These are phyloP conservation scores for Aphidius gifuensis DNA, from an alignment of 1,140 invertebrate species.

Conservation along the genomic window DNA sequence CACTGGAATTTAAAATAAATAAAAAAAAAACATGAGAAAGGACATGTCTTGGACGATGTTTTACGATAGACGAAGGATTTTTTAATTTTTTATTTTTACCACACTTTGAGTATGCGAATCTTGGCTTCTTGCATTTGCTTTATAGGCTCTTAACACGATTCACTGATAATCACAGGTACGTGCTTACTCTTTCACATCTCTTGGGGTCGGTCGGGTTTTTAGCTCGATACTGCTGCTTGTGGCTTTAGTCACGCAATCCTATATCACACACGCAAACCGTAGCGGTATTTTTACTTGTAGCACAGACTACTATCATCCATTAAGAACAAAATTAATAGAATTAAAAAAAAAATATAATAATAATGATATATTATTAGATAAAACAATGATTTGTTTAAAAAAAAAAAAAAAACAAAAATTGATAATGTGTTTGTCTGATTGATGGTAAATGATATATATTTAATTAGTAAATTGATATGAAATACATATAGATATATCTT, in stretches of 20 bases:
- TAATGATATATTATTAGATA: no score
- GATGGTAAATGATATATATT: neutral
- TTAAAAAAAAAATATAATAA: no score
- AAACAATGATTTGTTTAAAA: no score
- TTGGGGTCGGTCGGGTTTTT: neutral
- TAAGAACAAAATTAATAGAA: neutral
- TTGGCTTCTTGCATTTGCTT: constrained; percentile 17
- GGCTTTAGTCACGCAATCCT: constrained; percentile 3
- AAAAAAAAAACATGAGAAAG: no score
- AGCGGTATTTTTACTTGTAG: neutral
- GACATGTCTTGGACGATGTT: no score
- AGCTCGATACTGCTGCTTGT: neutral
- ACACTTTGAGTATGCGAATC: neutral
- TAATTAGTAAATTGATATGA: neutral
- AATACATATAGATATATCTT: neutral
- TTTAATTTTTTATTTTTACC: constrained; percentile 10
- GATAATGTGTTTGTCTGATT: neutral
- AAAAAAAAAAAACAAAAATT: no score
- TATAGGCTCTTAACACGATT: constrained; percentile 38
- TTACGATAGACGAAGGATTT: constrained; percentile 13
- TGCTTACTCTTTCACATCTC: constrained; percentile 7
- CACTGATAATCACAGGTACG: constrained; percentile 35
- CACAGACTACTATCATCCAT: no score
- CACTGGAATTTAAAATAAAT: neutral
- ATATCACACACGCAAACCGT: neutral